Conservation (phyloP, 2,797 vertebrate species). For the Cheirogaleus major region DNA sequence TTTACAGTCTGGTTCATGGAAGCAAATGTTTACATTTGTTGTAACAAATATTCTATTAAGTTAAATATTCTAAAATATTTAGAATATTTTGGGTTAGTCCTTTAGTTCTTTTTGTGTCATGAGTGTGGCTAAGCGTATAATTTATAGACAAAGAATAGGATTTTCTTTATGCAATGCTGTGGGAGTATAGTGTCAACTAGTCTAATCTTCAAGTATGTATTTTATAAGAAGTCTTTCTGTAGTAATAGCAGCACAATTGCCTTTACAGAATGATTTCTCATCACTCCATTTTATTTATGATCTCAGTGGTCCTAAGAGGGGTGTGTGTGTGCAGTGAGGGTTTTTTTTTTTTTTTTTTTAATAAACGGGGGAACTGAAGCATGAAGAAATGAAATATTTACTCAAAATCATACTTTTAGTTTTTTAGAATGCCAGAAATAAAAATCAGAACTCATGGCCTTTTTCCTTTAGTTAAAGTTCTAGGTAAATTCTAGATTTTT, state of each 20-base stretch:
- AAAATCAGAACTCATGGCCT: background rate
- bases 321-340: background rate
- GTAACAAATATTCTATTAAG: background rate
- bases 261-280: conserved; percentile 10
- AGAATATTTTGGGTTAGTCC: background rate
- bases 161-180: conserved; percentile 22
- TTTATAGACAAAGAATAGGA: background rate
- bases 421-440: conserved; percentile 1
- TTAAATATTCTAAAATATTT: conserved; percentile 13
- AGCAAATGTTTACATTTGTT: background rate
- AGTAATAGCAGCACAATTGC: background rate
- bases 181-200: background rate
- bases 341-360: conserved; percentile 5
- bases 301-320: background rate
- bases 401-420: conserved; percentile 16
- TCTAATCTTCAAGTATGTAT: background rate
- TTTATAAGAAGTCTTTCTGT: conserved; percentile 39
- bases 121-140: background rate
- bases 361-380: background rate
- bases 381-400: conserved; percentile 39
- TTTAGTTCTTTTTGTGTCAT: conserved; percentile 26
- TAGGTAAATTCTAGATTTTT: conserved; percentile 37
- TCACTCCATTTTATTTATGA: conserved; percentile 12
- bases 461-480: conserved; percentile 50
- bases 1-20: background rate